Percentiles rank a stretch among this genome's conserved stretches.
These are phyloP conservation scores for Catharus ustulatus DNA, from an alignment of 2,797 vertebrate species.

Conservation along the genomic window DNA sequence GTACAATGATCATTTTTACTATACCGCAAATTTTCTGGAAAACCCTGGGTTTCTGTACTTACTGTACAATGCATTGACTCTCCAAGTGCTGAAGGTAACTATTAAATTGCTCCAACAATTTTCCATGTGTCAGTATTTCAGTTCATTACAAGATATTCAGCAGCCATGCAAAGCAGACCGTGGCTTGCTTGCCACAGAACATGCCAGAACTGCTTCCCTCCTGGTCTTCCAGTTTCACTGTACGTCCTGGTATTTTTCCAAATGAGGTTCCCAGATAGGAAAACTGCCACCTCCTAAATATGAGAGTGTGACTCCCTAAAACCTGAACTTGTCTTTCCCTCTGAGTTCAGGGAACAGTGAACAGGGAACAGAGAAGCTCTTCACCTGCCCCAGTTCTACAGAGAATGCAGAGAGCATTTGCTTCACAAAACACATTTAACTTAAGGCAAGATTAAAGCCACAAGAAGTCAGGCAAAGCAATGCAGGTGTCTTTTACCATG, in stretches of 20 bases:
- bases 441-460: neutral
- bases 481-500: neutral
- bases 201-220: accelerated
- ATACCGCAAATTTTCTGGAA: neutral
- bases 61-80: neutral
- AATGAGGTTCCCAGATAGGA: neutral
- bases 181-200: neutral
- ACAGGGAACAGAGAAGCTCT: neutral
- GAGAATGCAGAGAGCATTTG: neutral
- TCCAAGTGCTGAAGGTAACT: neutral
- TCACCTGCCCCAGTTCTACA: neutral
- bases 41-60: neutral
- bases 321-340: neutral
- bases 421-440: neutral
- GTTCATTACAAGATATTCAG: neutral
- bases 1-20: neutral
- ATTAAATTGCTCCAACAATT: neutral
- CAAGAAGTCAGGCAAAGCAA: neutral
- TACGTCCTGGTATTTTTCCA: neutral
- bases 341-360: neutral
- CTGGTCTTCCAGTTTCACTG: neutral
- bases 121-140: neutral
- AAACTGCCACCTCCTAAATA: neutral
- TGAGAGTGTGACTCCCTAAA: neutral
- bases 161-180: neutral